Base-by-base conservation (phyloP, 2,888 invertebrate species). In the Tigriopus californicus region DNA sequence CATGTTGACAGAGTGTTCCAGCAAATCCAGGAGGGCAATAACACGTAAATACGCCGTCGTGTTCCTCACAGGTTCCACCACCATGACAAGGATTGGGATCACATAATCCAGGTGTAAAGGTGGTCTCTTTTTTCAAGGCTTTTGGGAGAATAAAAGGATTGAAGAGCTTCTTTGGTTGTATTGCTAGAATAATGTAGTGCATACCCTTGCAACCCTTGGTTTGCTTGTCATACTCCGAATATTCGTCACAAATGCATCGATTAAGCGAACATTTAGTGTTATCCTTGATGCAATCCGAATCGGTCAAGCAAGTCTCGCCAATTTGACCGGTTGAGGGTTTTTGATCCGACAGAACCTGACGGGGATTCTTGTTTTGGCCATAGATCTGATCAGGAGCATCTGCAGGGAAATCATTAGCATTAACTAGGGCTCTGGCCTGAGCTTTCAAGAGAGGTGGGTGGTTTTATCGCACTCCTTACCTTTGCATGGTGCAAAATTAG, bases 81-180 rank as follows among this genome's bases (percentile, higher is more conserved):
- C 56, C 56, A 44, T 46, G 56, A 24, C 56, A 56, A 22, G 56
- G 56, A 44, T 56, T 56, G 3, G 56, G 56, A 44, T 56, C 56
- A 22, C 56, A 56, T 12, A 56, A 33, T 33, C 33, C 33, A 33
- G 33, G 33, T 33, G 33, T 33, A 33, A 33, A 33, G 8, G 4
- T 33, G 8, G 33, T 33, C 33, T 33, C 33, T 33, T 33, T 33
- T 33, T 33, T 33, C 33, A 33, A 8, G 3, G 33, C 33, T 33
- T 5, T 8, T 24, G 18, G 22, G 22, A 13, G 8, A 33, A 33
- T 33, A 33, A 33, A 5, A 33, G 33, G 8, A 3, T 3, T 33
- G 33, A 33, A n/a, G n/a, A n/a, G n/a, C n/a, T 33, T 33, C 33
- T 8, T 3, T 33, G 33, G 33, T 33, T 33, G 33, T 8, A 5